Percentiles rank a stretch among this genome's conserved stretches.
Evolutionary conservation across 2,797 vertebrate species (phyloP).

Genomic region (Coreius guichenoti): DNA sequence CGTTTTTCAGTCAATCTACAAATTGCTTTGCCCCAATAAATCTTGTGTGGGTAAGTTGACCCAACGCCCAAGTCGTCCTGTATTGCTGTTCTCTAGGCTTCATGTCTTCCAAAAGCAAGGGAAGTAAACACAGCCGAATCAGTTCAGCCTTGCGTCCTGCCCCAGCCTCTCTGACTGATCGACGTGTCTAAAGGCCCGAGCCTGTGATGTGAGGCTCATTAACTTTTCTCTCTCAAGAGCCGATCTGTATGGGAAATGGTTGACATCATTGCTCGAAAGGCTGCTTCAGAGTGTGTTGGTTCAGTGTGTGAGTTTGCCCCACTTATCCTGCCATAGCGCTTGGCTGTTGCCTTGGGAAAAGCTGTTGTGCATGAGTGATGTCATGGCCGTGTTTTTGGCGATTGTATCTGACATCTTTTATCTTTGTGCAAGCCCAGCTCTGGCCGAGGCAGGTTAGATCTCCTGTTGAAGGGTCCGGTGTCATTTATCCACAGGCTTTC

Average conservation of each 20-base stretch:
- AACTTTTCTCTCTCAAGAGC: conserved; percentile 67
- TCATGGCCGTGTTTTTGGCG: conserved; percentile 73
- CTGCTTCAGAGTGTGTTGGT: conserved; percentile 72
- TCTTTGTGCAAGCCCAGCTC: conserved; percentile 78
- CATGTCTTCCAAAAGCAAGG: conserved; percentile 24
- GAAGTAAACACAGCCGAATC: conserved; percentile 53
- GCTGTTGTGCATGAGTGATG: conserved; percentile 71
- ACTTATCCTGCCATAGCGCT: conserved; percentile 62
- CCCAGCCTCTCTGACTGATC: conserved; percentile 53
- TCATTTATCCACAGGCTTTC: conserved; percentile 69
- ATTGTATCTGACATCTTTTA: conserved; percentile 82
- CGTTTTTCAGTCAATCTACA: background rate
- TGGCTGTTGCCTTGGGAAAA: conserved; percentile 69
- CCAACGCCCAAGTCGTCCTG: background rate
- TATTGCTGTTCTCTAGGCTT: conserved; percentile 14
- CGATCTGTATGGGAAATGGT: conserved; percentile 74
- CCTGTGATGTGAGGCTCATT: conserved; percentile 69
- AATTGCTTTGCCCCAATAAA: background rate
- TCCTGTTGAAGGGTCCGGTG: conserved; percentile 64
- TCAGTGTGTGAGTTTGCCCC: conserved; percentile 65
- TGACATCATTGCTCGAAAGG: conserved; percentile 78
- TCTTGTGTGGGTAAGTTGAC: background rate
- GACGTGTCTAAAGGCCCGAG: conserved; percentile 58
- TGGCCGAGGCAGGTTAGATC: conserved; percentile 66
- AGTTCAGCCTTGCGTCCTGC: conserved; percentile 46